phyloP scores from a whole-genome alignment of 2,888 invertebrate genomes.

The Cancer borealis region DNA sequence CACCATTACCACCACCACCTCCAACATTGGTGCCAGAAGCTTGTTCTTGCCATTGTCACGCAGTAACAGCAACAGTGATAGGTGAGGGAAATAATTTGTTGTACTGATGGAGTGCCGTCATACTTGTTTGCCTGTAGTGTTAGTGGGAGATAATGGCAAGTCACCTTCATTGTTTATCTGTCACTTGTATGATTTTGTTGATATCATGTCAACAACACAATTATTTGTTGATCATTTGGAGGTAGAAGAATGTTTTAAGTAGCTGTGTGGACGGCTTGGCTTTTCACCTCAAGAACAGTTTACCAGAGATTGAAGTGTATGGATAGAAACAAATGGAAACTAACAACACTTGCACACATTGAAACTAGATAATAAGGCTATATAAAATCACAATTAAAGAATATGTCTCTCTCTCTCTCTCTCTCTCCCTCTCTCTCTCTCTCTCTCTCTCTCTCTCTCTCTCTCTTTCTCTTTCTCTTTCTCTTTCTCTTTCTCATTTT shows the following conservation, averaged over 20 bases:
- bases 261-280: too few species aligned
- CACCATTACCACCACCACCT: conserved; percentile 47
- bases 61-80: conserved; percentile 55
- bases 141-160: background rate
- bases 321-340: too few species aligned
- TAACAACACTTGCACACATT: too few species aligned
- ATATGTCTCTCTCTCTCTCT: conserved; percentile 15
- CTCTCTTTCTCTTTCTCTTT: too few species aligned
- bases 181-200: too few species aligned
- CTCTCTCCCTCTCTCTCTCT: background rate
- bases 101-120: background rate
- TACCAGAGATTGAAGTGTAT: too few species aligned
- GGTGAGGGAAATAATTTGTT: background rate
- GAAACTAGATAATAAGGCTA: too few species aligned
- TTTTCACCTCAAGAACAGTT: too few species aligned
- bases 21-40: conserved; percentile 47
- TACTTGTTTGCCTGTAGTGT: background rate
- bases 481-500: conserved; percentile 6
- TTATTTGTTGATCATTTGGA: too few species aligned
- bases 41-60: conserved; percentile 67
- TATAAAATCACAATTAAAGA: too few species aligned
- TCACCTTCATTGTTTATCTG: background rate
- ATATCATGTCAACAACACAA: too few species aligned
- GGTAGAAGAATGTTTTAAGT: too few species aligned
- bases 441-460: background rate